A percentile compares a stretch with the other conserved stretches of the same genome.
Conservation (phyloP, 1,140 invertebrate genomes). For the Drosophila teissieri region DNA sequence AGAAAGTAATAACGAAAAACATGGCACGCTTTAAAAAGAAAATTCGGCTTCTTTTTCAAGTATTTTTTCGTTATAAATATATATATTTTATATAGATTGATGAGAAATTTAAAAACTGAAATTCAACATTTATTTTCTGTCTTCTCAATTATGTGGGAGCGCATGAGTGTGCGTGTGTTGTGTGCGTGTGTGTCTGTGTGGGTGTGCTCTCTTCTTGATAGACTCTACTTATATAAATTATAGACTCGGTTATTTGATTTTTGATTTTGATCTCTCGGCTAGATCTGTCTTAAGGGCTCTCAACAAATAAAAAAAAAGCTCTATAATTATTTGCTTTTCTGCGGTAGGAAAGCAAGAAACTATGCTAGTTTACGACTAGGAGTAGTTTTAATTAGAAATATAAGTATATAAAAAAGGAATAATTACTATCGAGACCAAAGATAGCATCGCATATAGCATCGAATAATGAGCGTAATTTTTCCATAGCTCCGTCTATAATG, state of each 20-base stretch:
- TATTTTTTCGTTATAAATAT: conserved; percentile 21
- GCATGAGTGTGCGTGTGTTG: conserved; percentile 38
- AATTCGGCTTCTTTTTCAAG: conserved; percentile 21
- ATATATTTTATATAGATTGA: conserved; percentile 26
- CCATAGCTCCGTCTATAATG: conserved; percentile 81
- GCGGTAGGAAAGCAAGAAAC: conserved; percentile 27
- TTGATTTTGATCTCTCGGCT: conserved; percentile 38
- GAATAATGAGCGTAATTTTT: conserved; percentile 83
- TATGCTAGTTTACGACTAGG: conserved; percentile 69
- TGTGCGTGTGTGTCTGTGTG: conserved; percentile 34
- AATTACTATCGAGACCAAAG: conserved; percentile 83
- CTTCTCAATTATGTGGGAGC: conserved; percentile 42
- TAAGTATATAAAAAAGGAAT: conserved; percentile 73
- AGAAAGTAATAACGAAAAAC: conserved; percentile 59
- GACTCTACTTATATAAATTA: conserved; percentile 65
- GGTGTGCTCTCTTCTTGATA: conserved; percentile 45
- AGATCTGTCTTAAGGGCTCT: conserved; percentile 66
- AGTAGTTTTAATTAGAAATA: conserved; percentile 73
- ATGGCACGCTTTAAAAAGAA: conserved; percentile 66
- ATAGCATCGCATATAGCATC: conserved; percentile 82
- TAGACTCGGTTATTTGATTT: conserved; percentile 20
- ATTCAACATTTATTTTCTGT: conserved; percentile 27
- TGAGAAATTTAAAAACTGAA: conserved; percentile 48
- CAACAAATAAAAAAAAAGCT: conserved; percentile 70
- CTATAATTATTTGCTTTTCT: conserved; percentile 51